Evolutionary conservation across 2,113 vertebrate genomes (phyloP).

Genomic region (Tonatia bakeri): DNA sequence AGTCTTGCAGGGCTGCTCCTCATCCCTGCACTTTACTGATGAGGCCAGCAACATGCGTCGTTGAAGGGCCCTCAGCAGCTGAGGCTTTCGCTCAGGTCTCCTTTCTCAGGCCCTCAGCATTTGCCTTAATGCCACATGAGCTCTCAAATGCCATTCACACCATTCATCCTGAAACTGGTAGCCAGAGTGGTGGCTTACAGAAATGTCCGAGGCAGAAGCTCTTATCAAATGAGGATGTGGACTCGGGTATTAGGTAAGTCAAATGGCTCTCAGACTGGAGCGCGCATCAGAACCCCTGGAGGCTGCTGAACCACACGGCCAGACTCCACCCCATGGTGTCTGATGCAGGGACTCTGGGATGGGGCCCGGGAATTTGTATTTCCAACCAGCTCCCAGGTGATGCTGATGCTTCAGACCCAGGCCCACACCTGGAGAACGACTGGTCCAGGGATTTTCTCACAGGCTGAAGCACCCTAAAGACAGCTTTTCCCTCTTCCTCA

Average conservation of each 20-base stretch:
- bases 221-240: not conserved
- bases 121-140: not conserved
- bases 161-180: not conserved
- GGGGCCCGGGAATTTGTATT: not conserved
- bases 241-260: not conserved
- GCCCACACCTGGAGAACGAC: not conserved
- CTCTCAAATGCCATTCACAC: not conserved
- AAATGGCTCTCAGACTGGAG: not conserved
- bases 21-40: not conserved
- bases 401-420: not conserved
- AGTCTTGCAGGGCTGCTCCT: not conserved
- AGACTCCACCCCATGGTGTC: not conserved
- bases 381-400: not conserved
- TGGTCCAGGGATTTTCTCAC: not conserved
- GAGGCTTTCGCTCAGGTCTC: not conserved
- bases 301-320: no score
- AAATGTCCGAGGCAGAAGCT: not conserved
- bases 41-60: not conserved
- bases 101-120: not conserved
- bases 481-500: not conserved
- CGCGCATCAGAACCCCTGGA: accelerated
- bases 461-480: not conserved
- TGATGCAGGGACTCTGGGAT: not conserved
- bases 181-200: not conserved
- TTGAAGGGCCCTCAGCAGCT: not conserved